These are phyloP conservation scores for Galerucella calmariensis DNA, from an alignment of 2,888 invertebrate genomes.

Conservation along the genomic window DNA sequence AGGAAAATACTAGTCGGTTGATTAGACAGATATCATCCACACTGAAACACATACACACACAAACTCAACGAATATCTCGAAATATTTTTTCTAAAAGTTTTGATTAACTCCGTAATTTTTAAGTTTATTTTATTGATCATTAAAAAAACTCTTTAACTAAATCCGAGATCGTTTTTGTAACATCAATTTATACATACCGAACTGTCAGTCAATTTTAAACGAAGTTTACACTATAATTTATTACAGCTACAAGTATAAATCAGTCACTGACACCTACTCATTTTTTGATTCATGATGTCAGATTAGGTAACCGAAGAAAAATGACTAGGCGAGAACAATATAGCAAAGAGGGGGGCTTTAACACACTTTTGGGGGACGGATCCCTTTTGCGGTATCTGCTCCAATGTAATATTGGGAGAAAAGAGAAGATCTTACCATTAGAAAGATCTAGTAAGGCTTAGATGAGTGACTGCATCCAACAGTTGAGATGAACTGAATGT, in stretches of 20 bases:
- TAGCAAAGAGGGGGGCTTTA: too few relatives aligned
- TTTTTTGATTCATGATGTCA: slow-evolving; percentile 1
- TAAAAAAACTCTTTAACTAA: not conserved
- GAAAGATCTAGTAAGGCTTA: too few relatives aligned
- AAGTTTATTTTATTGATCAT: not conserved
- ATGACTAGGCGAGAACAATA: not conserved
- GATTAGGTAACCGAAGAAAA: not conserved
- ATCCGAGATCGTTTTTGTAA: not conserved
- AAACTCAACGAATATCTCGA: not conserved
- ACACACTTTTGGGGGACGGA: too few relatives aligned
- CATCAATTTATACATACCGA: not conserved
- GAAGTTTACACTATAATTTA: not conserved
- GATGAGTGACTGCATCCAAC: too few relatives aligned
- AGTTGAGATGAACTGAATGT: too few relatives aligned
- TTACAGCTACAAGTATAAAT: not conserved
- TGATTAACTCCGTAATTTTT: not conserved
- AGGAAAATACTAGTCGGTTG: not conserved
- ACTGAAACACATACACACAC: not conserved
- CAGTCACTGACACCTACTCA: slow-evolving; percentile 7
- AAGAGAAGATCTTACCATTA: too few relatives aligned
- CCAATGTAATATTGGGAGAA: too few relatives aligned
- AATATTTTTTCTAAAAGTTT: not conserved
- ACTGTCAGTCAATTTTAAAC: slow-evolving; percentile 7
- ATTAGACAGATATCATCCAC: not conserved
- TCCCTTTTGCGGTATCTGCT: too few relatives aligned